Evolutionary conservation across 2,113 vertebrate species (phyloP).

Genomic region (Myiozetetes cayanensis): DNA sequence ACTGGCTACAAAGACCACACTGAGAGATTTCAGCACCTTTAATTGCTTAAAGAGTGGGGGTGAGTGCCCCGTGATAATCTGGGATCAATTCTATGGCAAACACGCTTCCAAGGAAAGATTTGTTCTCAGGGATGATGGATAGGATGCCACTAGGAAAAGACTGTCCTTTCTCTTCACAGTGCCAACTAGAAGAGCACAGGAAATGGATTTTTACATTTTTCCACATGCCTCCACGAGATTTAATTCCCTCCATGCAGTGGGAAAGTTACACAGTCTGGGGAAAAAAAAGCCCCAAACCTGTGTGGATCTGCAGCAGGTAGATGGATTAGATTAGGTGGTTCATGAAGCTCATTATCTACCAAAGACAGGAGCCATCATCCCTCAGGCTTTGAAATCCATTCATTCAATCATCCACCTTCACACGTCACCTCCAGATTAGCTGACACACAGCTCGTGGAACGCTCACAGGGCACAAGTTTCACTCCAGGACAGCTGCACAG

Average conservation of each 20-base stretch:
- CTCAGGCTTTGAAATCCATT: background rate
- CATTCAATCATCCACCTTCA: background rate
- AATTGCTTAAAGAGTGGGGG: background rate
- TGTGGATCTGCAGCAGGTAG: background rate
- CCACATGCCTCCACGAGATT: background rate
- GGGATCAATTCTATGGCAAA: background rate
- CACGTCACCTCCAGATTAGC: background rate
- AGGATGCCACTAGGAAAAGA: background rate
- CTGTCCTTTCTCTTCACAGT: background rate
- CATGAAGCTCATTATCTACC: accelerated
- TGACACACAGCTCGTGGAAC: accelerated
- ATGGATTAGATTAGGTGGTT: background rate
- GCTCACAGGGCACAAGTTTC: accelerated
- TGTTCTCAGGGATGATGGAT: background rate
- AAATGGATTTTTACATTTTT: background rate
- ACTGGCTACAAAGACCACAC: background rate
- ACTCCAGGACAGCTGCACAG: background rate
- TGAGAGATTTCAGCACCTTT: background rate
- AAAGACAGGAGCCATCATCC: background rate
- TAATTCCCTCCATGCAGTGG: background rate
- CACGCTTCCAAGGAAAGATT: background rate
- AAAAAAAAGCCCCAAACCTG: too few relatives aligned
- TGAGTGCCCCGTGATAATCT: background rate
- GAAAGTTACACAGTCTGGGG: background rate
- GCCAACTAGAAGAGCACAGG: background rate